These are phyloP conservation scores for Atta colombica DNA, from an alignment of 1,140 invertebrate species.

Conservation along the genomic window DNA sequence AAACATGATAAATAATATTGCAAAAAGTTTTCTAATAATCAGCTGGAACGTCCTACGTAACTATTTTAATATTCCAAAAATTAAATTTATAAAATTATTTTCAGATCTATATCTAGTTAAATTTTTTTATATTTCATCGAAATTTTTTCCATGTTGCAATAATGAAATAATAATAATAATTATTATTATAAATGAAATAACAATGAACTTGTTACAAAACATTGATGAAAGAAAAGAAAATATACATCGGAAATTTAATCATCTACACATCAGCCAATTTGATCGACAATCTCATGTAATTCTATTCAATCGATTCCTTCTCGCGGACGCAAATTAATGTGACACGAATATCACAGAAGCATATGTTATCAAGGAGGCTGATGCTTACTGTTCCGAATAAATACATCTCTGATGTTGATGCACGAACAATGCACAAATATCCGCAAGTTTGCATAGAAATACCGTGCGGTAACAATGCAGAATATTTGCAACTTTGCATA, in stretches of 20 bases:
- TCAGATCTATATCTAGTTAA: too few species aligned
- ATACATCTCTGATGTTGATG: conserved; percentile 54
- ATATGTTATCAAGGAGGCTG: conserved; percentile 13
- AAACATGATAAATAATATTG: too few species aligned
- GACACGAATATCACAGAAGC: not conserved
- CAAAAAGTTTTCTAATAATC: too few species aligned
- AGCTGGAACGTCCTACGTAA: too few species aligned
- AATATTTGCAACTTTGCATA: conserved; percentile 64
- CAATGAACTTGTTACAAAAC: conserved; percentile 12
- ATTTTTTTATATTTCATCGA: too few species aligned
- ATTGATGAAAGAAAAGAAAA: not conserved
- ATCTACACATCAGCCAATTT: not conserved
- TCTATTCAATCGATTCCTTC: not conserved
- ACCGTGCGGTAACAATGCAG: conserved; percentile 57
- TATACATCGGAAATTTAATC: not conserved
- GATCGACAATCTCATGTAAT: not conserved
- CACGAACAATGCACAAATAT: conserved; percentile 61
- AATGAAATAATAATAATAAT: not conserved
- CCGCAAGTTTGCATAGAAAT: conserved; percentile 61
- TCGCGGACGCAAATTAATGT: not conserved
- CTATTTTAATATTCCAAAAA: too few species aligned
- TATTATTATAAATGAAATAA: not conserved
- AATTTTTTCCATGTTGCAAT: not conserved
- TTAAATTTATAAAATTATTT: too few species aligned
- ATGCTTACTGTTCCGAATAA: conserved; percentile 36